Percentiles rank a stretch among this genome's conserved stretches.
phyloP scores from a whole-genome alignment of 1,140 invertebrate species.

The Daktulosphaira vitifoliae region DNA sequence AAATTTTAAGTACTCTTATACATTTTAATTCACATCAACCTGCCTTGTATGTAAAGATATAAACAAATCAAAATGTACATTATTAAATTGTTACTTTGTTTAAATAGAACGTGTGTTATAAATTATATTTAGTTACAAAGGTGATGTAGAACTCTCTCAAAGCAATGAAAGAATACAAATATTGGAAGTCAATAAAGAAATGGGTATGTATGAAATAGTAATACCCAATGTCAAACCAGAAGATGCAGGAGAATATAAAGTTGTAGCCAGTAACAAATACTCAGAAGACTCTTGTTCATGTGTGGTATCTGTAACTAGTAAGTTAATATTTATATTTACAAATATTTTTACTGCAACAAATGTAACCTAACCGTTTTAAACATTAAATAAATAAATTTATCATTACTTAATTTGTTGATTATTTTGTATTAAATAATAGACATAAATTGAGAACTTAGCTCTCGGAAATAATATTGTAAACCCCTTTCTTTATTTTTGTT shows the following conservation, averaged over 20 bases:
- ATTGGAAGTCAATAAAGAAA: constrained; percentile 60
- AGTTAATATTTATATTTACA: constrained; percentile 35
- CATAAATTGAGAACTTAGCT: no score
- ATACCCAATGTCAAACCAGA: constrained; percentile 68
- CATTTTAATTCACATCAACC: no score
- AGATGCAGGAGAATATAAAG: constrained; percentile 84
- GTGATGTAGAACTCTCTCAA: constrained; percentile 60
- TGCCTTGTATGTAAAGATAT: no score
- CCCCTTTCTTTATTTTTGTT: no score
- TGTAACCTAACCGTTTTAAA: no score
- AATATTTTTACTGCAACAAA: not conserved
- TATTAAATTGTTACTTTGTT: not conserved
- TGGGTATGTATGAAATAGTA: constrained; percentile 80
- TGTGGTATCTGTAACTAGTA: constrained; percentile 67
- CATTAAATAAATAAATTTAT: no score
- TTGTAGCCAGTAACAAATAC: constrained; percentile 73
- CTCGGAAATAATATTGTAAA: no score
- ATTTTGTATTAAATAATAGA: not conserved
- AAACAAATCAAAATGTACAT: no score
- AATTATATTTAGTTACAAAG: constrained; percentile 62
- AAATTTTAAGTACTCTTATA: not conserved
- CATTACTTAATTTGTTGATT: no score
- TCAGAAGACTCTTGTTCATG: constrained; percentile 70
- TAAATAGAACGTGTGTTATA: not conserved
- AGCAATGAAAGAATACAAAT: constrained; percentile 63